Percentiles rank a stretch among this genome's conserved stretches.
Conservation (phyloP, 2,113 vertebrate genomes). For the Cyanocitta stelleri region DNA sequence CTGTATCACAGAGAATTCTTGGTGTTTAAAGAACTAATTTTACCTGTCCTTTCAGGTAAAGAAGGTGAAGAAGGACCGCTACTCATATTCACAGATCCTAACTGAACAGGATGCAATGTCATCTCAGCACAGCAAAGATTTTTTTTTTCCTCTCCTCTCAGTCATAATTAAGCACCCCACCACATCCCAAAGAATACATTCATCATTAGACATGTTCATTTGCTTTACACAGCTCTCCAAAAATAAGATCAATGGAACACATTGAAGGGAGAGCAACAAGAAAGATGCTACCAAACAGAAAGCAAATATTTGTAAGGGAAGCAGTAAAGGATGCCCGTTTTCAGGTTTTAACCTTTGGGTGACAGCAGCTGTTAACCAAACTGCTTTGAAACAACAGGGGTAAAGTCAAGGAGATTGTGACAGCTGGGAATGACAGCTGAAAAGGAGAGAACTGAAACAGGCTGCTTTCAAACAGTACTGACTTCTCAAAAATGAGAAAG, state of each 20-base stretch:
- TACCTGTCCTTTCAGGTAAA: not conserved
- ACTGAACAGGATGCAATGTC: not conserved
- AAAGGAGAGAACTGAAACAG: constrained; percentile 51
- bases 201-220: not conserved
- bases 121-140: not conserved
- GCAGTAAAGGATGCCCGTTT: not conserved
- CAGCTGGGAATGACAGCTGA: constrained; percentile 63
- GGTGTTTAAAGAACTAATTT: not conserved
- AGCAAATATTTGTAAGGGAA: not conserved
- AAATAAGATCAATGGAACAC: not conserved
- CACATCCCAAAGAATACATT: not conserved
- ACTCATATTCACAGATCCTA: not conserved
- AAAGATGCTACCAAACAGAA: constrained; percentile 10
- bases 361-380: constrained; percentile 39
- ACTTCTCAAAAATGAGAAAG: constrained; percentile 30
- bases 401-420: constrained; percentile 20
- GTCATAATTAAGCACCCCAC: not conserved
- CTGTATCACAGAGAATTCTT: not conserved
- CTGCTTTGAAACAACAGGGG: constrained; percentile 12
- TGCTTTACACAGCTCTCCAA: not conserved
- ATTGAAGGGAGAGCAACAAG: not conserved
- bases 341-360: constrained; percentile 34
- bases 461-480: constrained; percentile 21
- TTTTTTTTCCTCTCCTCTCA: not conserved
- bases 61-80: not conserved